Percentiles rank a stretch among this genome's conserved stretches.
Evolutionary conservation across 2,888 invertebrate species (phyloP).

Genomic region (Lacanobia oleracea): DNA sequence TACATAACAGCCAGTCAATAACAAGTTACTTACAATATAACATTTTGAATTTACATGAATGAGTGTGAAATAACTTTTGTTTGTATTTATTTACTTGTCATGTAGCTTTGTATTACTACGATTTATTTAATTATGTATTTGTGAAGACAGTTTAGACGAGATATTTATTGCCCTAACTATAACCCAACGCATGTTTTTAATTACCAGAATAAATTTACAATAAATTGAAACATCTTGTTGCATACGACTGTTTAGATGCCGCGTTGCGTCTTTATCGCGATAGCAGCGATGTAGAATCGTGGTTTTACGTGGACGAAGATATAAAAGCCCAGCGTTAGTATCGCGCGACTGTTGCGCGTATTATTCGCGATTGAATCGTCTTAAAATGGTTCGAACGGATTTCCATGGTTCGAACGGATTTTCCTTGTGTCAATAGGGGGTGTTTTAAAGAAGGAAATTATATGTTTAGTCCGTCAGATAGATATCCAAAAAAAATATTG

Average conservation of each 20-base stretch:
- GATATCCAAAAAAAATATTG: no score
- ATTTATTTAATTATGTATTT: background rate
- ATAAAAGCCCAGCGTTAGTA: no score
- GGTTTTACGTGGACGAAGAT: background rate
- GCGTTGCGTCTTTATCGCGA: background rate
- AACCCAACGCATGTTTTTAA: constrained; percentile 10
- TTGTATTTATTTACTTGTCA: background rate
- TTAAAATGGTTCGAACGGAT: no score
- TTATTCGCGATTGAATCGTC: background rate
- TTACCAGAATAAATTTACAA: constrained; percentile 1
- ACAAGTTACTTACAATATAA: no score
- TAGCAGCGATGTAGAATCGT: background rate
- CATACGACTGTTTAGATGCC: background rate
- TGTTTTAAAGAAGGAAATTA: no score
- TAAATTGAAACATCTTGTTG: no score
- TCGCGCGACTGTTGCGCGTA: background rate
- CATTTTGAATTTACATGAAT: background rate
- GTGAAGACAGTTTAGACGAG: constrained; percentile 1
- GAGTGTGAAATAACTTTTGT: background rate
- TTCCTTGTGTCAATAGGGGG: background rate
- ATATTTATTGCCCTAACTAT: constrained; percentile 9
- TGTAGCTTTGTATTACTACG: background rate
- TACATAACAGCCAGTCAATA: background rate
- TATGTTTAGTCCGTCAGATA: no score
- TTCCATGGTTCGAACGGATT: background rate